A percentile compares a stretch with the other conserved stretches of the same genome.
These are phyloP conservation scores for Schizaphis graminum DNA, from an alignment of 2,888 invertebrate species.

Conservation along the genomic window DNA sequence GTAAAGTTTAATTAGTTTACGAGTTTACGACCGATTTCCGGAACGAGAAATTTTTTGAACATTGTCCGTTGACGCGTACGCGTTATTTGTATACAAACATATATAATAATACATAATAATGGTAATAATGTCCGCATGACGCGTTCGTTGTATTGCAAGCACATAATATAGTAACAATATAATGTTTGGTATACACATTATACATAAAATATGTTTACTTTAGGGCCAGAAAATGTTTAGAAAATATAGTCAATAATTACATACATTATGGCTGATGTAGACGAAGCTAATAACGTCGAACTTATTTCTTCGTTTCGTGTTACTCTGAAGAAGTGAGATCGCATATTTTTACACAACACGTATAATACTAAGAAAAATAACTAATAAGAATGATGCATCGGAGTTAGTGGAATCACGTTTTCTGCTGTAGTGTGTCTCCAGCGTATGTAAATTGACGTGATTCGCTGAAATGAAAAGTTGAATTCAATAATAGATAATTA, in stretches of 20 bases:
- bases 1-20: slow-evolving; percentile 44
- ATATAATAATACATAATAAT: neutral
- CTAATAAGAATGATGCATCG: neutral
- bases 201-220: neutral
- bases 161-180: neutral
- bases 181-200: neutral
- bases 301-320: neutral
- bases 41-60: neutral
- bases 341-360: neutral
- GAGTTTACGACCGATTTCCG: slow-evolving; percentile 29
- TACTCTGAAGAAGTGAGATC: neutral
- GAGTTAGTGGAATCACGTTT: neutral
- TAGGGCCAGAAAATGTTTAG: neutral
- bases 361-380: neutral
- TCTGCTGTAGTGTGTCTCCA: neutral
- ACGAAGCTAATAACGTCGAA: neutral
- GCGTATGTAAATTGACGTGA: neutral
- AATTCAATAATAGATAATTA: neutral
- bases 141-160: neutral
- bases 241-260: neutral
- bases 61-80: neutral
- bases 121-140: neutral
- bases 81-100: slow-evolving; percentile 13
- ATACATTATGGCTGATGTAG: neutral
- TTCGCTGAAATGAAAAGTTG: neutral